Evolutionary conservation across 2,888 invertebrate species (phyloP).

Genomic region (Molanna angustata): DNA sequence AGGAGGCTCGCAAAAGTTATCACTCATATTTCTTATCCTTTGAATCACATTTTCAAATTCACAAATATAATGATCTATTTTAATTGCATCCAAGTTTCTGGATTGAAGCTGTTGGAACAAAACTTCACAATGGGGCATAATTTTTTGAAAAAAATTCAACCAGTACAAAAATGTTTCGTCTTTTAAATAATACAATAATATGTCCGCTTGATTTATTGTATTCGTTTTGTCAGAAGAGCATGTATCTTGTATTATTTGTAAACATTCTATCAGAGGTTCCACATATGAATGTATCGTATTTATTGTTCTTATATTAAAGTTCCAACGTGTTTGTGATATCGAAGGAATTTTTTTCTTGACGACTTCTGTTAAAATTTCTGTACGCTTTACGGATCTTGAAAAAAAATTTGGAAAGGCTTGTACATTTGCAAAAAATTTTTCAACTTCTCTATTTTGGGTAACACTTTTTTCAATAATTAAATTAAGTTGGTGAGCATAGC

Average conservation of each 20-base stretch:
- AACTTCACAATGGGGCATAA: constrained; percentile 27
- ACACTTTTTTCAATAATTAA: constrained; percentile 31
- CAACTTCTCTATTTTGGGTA: constrained; percentile 13
- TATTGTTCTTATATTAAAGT: constrained; percentile 7
- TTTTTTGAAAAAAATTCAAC: constrained; percentile 28
- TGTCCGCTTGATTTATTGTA: constrained; percentile 22
- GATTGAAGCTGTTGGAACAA: too few relatives aligned
- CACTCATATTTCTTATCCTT: too few relatives aligned
- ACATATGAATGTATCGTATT: neutral
- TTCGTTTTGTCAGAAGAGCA: constrained; percentile 2
- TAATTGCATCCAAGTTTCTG: too few relatives aligned
- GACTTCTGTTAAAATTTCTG: constrained; percentile 4
- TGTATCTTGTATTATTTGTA: neutral
- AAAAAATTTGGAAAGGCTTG: constrained; percentile 23
- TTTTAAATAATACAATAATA: constrained; percentile 21
- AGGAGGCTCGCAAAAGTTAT: too few relatives aligned
- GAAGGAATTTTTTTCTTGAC: constrained; percentile 11
- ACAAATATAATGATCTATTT: too few relatives aligned
- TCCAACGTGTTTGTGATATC: constrained; percentile 23
- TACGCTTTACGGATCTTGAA: constrained; percentile 9
- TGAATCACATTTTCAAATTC: too few relatives aligned
- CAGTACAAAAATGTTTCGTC: constrained; percentile 26
- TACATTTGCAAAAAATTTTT: constrained; percentile 34
- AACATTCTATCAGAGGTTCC: neutral
- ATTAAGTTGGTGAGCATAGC: constrained; percentile 35